Evolutionary conservation across 2,797 vertebrate genomes (phyloP).

Genomic region (Coluber constrictor): DNA sequence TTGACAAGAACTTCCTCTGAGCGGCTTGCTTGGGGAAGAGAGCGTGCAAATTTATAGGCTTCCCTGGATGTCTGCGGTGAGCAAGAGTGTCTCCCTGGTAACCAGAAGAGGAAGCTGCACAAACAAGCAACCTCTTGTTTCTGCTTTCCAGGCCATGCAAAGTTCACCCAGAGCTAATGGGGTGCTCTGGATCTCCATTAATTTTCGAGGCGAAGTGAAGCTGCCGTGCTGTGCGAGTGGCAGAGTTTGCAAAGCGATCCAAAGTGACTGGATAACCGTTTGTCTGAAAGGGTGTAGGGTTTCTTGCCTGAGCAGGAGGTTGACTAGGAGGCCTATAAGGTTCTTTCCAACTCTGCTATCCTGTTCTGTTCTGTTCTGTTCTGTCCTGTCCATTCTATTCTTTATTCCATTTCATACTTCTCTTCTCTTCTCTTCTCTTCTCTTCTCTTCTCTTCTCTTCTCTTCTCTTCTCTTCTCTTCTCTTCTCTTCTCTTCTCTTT

Average conservation of each 20-base stretch:
- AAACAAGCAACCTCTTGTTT: conserved; percentile 27
- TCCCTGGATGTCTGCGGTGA: not conserved
- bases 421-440: no score
- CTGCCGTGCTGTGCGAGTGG: not conserved
- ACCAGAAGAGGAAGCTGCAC: not conserved
- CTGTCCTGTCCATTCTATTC: no score
- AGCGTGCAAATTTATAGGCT: not conserved
- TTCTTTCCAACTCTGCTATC: no score
- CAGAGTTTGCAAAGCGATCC: not conserved
- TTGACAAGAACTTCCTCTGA: not conserved
- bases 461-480: no score
- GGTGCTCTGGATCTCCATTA: not conserved
- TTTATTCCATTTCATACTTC: no score
- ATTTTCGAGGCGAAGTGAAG: not conserved
- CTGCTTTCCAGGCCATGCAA: conserved; percentile 5
- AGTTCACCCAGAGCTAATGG: conserved; percentile 14
- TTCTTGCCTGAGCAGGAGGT: no score
- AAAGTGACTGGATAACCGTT: no score
- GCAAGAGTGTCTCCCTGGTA: not conserved
- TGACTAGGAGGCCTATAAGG: no score
- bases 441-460: no score
- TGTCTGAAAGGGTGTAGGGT: no score
- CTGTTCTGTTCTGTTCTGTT: no score
- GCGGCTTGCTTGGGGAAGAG: not conserved
- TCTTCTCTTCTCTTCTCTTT: no score